Evolutionary conservation across 2,888 invertebrate species (phyloP).

Genomic region (Steinernema hermaphroditum): DNA sequence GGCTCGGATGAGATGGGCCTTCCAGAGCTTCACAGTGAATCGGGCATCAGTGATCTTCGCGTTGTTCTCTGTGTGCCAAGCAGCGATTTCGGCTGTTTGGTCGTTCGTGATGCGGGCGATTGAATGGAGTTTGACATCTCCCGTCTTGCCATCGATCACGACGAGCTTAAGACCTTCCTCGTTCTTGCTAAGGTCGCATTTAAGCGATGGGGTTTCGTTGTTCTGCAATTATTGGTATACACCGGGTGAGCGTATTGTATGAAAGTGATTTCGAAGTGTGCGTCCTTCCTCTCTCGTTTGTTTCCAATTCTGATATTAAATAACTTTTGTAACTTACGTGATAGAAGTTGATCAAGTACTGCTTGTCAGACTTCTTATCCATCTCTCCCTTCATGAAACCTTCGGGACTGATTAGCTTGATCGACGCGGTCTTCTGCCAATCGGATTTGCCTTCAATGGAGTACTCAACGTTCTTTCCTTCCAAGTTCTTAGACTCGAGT

Average conservation of each 20-base stretch:
- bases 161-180: slow-evolving; percentile 17
- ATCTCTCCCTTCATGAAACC: slow-evolving; percentile 19
- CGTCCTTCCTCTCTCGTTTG: no score
- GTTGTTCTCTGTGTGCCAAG: slow-evolving; percentile 29
- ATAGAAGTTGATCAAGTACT: slow-evolving; percentile 20
- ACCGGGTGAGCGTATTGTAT: no score
- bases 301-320: no score
- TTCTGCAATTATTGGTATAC: neutral
- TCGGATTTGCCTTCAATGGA: slow-evolving; percentile 7
- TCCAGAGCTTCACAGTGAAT: neutral
- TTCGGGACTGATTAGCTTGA: slow-evolving; percentile 18
- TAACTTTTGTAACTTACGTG: neutral
- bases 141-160: neutral
- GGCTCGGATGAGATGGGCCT: slow-evolving; percentile 14
- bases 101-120: slow-evolving; percentile 21
- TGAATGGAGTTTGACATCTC: slow-evolving; percentile 16
- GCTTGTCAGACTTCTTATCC: slow-evolving; percentile 4
- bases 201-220: slow-evolving; percentile 9
- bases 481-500: slow-evolving; percentile 21
- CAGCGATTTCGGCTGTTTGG: slow-evolving; percentile 8
- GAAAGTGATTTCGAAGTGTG: no score
- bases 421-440: neutral
- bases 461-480: slow-evolving; percentile 2
- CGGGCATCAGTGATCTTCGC: slow-evolving; percentile 6
- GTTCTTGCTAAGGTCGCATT: slow-evolving; percentile 17